Percentiles rank a stretch among this genome's conserved stretches.
Conservation (phyloP, 2,797 vertebrate species). For the Malacoraja senta region DNA sequence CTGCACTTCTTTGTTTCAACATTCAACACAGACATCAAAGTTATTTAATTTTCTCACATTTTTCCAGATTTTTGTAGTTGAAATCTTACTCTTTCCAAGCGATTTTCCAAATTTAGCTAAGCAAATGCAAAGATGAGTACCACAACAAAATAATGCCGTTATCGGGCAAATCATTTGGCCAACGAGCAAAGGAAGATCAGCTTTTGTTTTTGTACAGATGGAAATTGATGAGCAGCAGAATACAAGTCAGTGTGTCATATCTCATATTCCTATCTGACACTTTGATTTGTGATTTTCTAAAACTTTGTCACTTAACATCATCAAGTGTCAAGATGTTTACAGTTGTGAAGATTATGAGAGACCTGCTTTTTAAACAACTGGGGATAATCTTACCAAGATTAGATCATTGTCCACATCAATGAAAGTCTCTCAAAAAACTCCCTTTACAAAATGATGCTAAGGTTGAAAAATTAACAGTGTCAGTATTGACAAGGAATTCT, state of each 20-base stretch:
- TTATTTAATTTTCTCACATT: not conserved
- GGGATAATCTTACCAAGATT: constrained; percentile 20
- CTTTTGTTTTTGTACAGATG: not conserved
- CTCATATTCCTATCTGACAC: not conserved
- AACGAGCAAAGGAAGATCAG: not conserved
- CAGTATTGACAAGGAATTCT: not conserved
- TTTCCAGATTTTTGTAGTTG: not conserved
- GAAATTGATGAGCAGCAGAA: not conserved
- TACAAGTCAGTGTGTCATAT: not conserved
- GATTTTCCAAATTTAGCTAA: constrained; percentile 5
- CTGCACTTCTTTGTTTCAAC: too few species aligned
- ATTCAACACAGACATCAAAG: not conserved
- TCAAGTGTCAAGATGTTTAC: constrained; percentile 29
- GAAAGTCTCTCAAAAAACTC: not conserved
- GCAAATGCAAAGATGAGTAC: not conserved
- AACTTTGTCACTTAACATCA: not conserved
- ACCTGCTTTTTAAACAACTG: not conserved
- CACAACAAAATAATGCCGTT: not conserved
- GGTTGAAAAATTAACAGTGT: not conserved
- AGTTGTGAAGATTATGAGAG: not conserved
- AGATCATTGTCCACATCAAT: not conserved
- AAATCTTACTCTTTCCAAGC: not conserved
- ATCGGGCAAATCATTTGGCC: not conserved
- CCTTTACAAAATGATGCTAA: not conserved
- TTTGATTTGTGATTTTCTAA: constrained; percentile 29